phyloP scores from a whole-genome alignment of 2,797 vertebrate species.

The Xerus rutilus region DNA sequence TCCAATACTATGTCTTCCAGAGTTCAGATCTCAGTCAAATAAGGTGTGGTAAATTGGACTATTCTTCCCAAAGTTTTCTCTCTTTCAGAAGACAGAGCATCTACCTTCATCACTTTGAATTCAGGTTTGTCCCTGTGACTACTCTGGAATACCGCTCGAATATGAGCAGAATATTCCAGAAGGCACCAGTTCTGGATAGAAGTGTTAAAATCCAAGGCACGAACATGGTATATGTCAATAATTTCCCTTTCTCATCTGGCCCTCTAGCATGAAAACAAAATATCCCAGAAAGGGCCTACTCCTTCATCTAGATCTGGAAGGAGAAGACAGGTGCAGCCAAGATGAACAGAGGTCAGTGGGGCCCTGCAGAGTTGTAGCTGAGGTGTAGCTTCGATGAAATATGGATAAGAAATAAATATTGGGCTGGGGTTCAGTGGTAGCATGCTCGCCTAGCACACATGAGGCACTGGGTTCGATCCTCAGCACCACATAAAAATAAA shows the following conservation, averaged over 20 bases:
- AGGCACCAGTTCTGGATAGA: neutral
- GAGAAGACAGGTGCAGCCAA: neutral
- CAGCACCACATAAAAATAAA: too few relatives aligned
- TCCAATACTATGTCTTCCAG: neutral
- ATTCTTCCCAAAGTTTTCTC: neutral
- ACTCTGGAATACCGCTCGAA: neutral
- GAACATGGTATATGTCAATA: neutral
- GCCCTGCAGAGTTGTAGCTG: neutral
- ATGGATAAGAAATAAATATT: neutral
- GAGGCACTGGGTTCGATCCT: too few relatives aligned
- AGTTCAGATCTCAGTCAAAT: neutral
- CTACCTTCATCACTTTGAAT: neutral
- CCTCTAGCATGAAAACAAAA: neutral
- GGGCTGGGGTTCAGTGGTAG: too few relatives aligned
- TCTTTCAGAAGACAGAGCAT: neutral
- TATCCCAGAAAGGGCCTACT: neutral
- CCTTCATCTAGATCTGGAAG: neutral
- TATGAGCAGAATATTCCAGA: neutral
- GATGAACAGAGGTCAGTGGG: neutral
- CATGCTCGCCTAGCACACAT: too few relatives aligned
- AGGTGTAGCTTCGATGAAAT: neutral
- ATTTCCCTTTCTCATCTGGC: neutral
- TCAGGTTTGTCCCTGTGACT: neutral
- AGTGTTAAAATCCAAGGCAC: neutral
- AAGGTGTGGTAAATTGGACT: neutral